Evolutionary conservation across 2,797 vertebrate species (phyloP).

Genomic region (Furcifer pardalis): DNA sequence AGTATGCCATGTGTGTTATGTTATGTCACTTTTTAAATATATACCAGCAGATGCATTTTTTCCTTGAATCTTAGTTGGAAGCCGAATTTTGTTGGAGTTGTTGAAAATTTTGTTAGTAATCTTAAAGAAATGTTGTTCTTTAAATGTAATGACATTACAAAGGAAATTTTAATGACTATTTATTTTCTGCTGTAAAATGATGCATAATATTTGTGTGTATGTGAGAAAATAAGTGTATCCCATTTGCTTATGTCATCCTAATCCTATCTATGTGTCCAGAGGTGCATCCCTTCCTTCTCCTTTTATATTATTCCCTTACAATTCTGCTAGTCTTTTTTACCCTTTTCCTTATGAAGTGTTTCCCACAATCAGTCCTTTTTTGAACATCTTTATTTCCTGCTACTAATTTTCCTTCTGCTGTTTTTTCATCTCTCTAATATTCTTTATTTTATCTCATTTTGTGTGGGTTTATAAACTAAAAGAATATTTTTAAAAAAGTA

Average conservation of each 20-base stretch:
- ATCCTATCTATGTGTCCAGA: slow-evolving; percentile 67
- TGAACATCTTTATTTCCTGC: slow-evolving; percentile 70
- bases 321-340: slow-evolving; percentile 77
- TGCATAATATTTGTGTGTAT: slow-evolving; percentile 42
- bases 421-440: slow-evolving; percentile 66
- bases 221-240: slow-evolving; percentile 48
- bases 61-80: slow-evolving; percentile 30
- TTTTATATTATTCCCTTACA: slow-evolving; percentile 85
- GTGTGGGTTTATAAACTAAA: slow-evolving; percentile 26
- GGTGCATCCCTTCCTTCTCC: slow-evolving; percentile 88
- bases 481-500: slow-evolving; percentile 32
- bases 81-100: slow-evolving; percentile 11
- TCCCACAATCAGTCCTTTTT: slow-evolving; percentile 64
- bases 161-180: neutral
- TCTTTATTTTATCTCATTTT: slow-evolving; percentile 58
- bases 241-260: slow-evolving; percentile 50
- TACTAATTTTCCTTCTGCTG: slow-evolving; percentile 81
- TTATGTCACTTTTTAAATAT: slow-evolving; percentile 52
- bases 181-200: slow-evolving; percentile 50
- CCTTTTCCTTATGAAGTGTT: slow-evolving; percentile 72
- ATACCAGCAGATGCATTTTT: slow-evolving; percentile 29
- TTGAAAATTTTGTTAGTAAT: neutral
- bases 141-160: slow-evolving; percentile 8
- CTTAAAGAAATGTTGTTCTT: slow-evolving; percentile 15
- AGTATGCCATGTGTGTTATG: slow-evolving; percentile 36